phyloP scores from a whole-genome alignment of 2,797 vertebrate genomes.

The Mormyrops attenuatus region DNA sequence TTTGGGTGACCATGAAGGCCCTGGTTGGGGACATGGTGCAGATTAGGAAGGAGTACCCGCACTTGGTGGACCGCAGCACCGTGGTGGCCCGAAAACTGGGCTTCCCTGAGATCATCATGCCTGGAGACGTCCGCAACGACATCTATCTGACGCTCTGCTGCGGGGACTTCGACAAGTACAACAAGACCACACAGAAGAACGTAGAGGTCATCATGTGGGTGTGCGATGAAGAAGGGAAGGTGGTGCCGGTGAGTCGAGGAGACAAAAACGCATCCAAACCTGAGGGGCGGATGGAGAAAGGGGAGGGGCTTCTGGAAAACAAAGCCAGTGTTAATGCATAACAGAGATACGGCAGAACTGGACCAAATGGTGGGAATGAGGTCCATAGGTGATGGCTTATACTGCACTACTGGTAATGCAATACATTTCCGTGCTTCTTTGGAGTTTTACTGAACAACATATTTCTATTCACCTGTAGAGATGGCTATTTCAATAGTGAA shows the following conservation, averaged over 20 bases:
- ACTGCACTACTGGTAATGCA: neutral
- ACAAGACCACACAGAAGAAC: slow-evolving; percentile 94
- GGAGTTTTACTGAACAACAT: neutral
- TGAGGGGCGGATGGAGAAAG: neutral
- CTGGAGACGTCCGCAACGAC: slow-evolving; percentile 94
- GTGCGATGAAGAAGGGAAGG: slow-evolving; percentile 87
- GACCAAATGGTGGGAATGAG: neutral
- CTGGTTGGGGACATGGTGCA: slow-evolving; percentile 87
- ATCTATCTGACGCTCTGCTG: slow-evolving; percentile 86
- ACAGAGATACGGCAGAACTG: neutral
- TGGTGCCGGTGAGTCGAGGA: slow-evolving; percentile 72
- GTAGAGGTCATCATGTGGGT: slow-evolving; percentile 96
- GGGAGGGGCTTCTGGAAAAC: neutral
- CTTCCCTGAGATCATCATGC: slow-evolving; percentile 98
- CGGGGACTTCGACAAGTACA: slow-evolving; percentile 96
- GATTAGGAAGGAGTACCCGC: slow-evolving; percentile 90
- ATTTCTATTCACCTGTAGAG: neutral
- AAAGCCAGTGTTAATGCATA: neutral
- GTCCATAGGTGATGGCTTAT: neutral
- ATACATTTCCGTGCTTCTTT: neutral
- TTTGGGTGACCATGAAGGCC: slow-evolving; percentile 96
- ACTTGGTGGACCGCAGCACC: slow-evolving; percentile 91
- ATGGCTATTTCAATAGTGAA: neutral
- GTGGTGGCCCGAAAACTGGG: slow-evolving; percentile 91
- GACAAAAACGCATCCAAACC: neutral